Conservation (phyloP, 2,797 vertebrate genomes). For the Telmatherina bonti region DNA sequence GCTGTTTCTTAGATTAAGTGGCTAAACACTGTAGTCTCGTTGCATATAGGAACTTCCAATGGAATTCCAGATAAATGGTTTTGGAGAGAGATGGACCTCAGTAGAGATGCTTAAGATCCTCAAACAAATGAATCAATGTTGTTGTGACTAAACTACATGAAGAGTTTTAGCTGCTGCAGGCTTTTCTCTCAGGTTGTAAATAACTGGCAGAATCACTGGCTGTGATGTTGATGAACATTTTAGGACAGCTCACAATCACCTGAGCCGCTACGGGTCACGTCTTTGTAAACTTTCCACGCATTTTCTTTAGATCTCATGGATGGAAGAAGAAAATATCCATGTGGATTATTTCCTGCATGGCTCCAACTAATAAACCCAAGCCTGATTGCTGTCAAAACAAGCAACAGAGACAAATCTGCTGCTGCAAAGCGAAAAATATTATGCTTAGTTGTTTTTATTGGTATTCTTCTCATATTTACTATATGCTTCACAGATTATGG, state of each 20-base stretch:
- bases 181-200: not conserved
- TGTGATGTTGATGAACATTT: conserved; percentile 1
- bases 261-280: not conserved
- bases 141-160: not conserved
- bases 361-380: not conserved
- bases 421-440: not conserved
- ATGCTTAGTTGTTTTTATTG: not conserved
- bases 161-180: not conserved
- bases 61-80: conserved; percentile 2
- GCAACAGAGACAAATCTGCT: not conserved
- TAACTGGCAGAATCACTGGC: not conserved
- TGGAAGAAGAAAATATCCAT: not conserved
- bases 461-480: not conserved
- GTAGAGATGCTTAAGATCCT: not conserved
- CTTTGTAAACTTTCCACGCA: not conserved
- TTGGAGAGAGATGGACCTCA: not conserved
- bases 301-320: not conserved
- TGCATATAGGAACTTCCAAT: conserved; percentile 12
- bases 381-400: not conserved
- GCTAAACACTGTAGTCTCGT: conserved; percentile 21
- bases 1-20: not conserved
- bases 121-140: not conserved
- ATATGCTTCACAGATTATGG: not conserved
- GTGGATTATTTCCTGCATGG: not conserved
- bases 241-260: not conserved